These are phyloP conservation scores for Pempheris klunzingeri DNA, from an alignment of 2,797 vertebrate genomes.

Conservation along the genomic window DNA sequence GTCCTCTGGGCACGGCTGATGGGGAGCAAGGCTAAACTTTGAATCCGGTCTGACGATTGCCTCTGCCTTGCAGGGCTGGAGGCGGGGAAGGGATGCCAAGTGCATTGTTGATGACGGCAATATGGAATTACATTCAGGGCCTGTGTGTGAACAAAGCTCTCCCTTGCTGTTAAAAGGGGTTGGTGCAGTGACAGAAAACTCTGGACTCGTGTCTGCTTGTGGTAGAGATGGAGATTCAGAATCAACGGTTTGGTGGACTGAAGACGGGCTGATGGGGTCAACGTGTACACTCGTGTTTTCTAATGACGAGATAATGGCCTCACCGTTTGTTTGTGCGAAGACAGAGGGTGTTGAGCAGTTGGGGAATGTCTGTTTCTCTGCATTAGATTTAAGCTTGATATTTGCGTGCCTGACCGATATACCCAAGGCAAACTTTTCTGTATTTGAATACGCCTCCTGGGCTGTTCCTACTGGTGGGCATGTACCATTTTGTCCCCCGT, in stretches of 20 bases:
- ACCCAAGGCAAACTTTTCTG: constrained; percentile 56
- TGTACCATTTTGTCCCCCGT: constrained; percentile 51
- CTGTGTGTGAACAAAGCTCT: constrained; percentile 18
- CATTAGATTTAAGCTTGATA: constrained; percentile 47
- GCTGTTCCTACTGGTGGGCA: constrained; percentile 53
- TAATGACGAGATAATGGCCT: constrained; percentile 26
- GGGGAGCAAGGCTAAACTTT: constrained; percentile 39
- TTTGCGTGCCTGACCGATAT: constrained; percentile 51
- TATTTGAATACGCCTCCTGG: constrained; percentile 53
- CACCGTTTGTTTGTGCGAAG: constrained; percentile 45
- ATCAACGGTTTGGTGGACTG: constrained; percentile 33
- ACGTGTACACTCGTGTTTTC: constrained; percentile 15
- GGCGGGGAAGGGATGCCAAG: constrained; percentile 40
- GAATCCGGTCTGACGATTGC: constrained; percentile 43
- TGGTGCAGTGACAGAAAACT: constrained; percentile 21
- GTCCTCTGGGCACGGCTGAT: constrained; percentile 54
- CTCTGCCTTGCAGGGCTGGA: constrained; percentile 45
- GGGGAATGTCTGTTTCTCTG: constrained; percentile 49
- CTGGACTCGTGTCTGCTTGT: constrained; percentile 39
- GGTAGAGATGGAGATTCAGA: constrained; percentile 27
- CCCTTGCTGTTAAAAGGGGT: constrained; percentile 17
- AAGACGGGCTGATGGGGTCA: constrained; percentile 6
- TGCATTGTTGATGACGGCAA: constrained; percentile 54
- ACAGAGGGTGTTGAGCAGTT: constrained; percentile 32
- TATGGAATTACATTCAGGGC: constrained; percentile 49